phyloP scores from a whole-genome alignment of 2,113 vertebrate genomes.

The Nipponia nippon region DNA sequence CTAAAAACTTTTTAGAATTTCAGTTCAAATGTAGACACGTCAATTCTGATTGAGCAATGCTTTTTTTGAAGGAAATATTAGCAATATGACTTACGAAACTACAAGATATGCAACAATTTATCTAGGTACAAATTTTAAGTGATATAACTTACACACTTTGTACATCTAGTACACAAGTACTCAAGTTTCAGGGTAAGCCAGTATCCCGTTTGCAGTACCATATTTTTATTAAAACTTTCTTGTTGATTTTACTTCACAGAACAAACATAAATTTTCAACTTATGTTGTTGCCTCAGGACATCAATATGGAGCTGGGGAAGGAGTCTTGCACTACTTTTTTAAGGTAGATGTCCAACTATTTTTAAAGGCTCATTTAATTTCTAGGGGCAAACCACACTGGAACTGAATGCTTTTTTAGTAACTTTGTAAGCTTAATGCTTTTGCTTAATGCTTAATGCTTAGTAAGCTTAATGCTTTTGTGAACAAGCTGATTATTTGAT shows the following conservation, averaged over 20 bases:
- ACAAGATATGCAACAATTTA: not conserved
- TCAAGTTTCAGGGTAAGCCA: not conserved
- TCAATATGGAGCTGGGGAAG: conserved; percentile 88
- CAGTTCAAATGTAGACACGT: not conserved
- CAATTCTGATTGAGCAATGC: not conserved
- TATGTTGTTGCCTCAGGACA: conserved; percentile 89
- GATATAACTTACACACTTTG: not conserved
- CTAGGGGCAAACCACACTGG: not conserved
- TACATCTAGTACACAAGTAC: not conserved
- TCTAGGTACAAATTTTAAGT: not conserved
- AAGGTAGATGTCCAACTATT: conserved; percentile 74
- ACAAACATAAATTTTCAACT: conserved; percentile 74
- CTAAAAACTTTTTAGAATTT: not conserved
- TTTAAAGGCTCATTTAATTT: not conserved
- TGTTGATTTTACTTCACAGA: conserved; percentile 66
- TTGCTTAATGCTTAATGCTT: not conserved
- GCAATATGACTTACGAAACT: not conserved
- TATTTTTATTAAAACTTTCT: not conserved
- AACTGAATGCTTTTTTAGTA: not conserved
- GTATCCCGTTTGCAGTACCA: not conserved
- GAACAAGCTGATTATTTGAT: not conserved
- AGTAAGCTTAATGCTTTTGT: not conserved
- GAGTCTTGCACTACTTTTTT: conserved; percentile 88
- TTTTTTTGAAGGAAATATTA: not conserved
- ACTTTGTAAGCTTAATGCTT: not conserved